These are phyloP conservation scores for Atlantisia rogersi DNA, from an alignment of 2,113 vertebrate species.

Conservation along the genomic window DNA sequence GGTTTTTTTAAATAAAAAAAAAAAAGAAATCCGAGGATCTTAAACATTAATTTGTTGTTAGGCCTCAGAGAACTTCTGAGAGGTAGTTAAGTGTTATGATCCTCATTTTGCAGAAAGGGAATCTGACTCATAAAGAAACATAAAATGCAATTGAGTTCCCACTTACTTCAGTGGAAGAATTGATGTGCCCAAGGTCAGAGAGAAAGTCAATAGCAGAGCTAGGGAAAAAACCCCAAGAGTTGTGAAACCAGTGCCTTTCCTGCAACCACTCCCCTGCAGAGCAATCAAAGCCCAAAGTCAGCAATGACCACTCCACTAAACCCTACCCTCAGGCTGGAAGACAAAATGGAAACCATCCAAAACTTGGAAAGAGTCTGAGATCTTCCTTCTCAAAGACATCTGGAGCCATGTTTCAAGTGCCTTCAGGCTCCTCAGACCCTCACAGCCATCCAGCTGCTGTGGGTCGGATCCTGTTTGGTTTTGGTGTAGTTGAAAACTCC, in stretches of 20 bases:
- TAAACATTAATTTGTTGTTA: conserved; percentile 66
- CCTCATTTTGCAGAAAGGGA: conserved; percentile 64
- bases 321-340: neutral
- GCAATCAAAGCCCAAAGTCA: neutral
- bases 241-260: neutral
- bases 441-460: neutral
- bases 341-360: neutral
- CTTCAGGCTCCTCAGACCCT: neutral
- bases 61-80: conserved; percentile 54
- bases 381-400: neutral
- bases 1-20: neutral
- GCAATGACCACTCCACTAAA: neutral
- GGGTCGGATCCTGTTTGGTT: neutral
- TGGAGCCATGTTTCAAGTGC: neutral
- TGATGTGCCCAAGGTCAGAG: conserved; percentile 53
- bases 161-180: conserved; percentile 54
- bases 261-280: neutral
- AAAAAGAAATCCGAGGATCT: neutral
- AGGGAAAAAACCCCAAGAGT: neutral
- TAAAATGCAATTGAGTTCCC: conserved; percentile 61
- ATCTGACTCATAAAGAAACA: conserved; percentile 64
- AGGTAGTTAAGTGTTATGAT: conserved; percentile 68
- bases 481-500: neutral
- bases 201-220: conserved; percentile 45
- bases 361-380: neutral